Base-by-base conservation (phyloP, 2,888 invertebrate species). In the Cataglyphis rosenhaueri region DNA sequence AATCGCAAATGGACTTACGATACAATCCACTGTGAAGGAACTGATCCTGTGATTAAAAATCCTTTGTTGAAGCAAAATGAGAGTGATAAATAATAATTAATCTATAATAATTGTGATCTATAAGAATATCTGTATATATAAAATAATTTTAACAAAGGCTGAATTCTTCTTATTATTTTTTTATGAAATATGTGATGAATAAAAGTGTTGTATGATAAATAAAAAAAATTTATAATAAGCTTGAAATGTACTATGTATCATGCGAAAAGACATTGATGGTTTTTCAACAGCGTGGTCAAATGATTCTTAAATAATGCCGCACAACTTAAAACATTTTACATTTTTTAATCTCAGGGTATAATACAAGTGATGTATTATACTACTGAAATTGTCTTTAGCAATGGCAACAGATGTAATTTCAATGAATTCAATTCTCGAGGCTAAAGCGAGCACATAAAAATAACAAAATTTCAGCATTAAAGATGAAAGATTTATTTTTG, bases 1-100 rank as follows among this genome's bases (percentile, higher is more conserved):
- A 97, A 97, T 92, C 95, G 98, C 87, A 97, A 97, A 94, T 97
- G 97, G 96, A 96, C 96, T 92, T 97, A 97, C 93, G 98, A 98
- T 85, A 96, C 95, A 87, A 96, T 97, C 88, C 97, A 97, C 92
- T 96, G 97, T 91, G 97, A 98, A 95, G 98, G 98, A 62, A 97
- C 97, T 93, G 97, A 97, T 93, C 95, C 95, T 90, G 95, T 96
- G 15, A 95, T 96, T 65, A 96, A 95, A 94, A 96, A 96, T 95
- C 93, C 96, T 91, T 89, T 87, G 6, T 0, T 85, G 3, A 70
- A 81, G 5, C 0, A 1, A 61, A 35, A 38, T 68, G 29, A 57
- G 10, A 59, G 38, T 1, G 15, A 55, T 5, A 38, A 44, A 12
- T 57, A 73, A 48, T 4, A 12, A 44, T 44, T 15, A 3, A 12